A percentile compares a stretch with the other conserved stretches of the same genome.
phyloP scores from a whole-genome alignment of 2,888 invertebrate genomes.

The Hyposoter didymator region DNA sequence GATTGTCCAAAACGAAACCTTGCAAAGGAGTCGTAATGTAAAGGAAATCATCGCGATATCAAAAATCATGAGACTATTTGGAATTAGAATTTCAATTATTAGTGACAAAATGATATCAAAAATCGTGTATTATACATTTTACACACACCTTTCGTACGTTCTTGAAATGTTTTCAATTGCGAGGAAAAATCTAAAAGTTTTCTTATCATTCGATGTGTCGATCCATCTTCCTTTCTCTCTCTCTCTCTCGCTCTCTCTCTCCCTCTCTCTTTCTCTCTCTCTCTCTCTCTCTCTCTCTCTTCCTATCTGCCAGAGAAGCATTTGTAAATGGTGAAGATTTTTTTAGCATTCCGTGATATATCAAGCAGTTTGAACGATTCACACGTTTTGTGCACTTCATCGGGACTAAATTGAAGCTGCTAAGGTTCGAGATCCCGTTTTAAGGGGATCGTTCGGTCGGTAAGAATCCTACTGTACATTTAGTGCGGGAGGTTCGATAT shows the following conservation, averaged over 20 bases:
- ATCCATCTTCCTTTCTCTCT: conserved; percentile 14
- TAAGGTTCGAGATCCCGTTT: neutral
- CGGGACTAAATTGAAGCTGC: neutral
- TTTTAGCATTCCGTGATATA: conserved; percentile 4
- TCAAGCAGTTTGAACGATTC: neutral
- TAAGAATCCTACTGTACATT: too few species aligned
- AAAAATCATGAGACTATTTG: neutral
- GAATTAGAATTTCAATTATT: neutral
- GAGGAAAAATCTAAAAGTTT: neutral
- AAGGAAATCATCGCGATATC: neutral
- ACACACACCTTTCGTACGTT: conserved; percentile 18
- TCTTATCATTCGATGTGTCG: conserved; percentile 26
- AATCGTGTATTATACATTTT: conserved; percentile 12
- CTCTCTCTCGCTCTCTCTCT: conserved; percentile 2
- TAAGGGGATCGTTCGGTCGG: too few species aligned
- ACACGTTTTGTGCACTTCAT: neutral
- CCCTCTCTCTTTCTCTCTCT: conserved; percentile 12
- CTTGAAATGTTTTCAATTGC: neutral
- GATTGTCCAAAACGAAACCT: neutral
- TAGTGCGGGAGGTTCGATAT: too few species aligned
- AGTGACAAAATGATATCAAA: conserved; percentile 18
- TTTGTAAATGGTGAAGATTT: neutral
- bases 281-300: conserved; percentile 3
- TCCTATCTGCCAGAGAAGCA: conserved; percentile 12
- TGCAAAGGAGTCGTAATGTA: neutral